Evolutionary conservation across 2,113 vertebrate genomes (phyloP).

Genomic region (Tapirus terrestris): DNA sequence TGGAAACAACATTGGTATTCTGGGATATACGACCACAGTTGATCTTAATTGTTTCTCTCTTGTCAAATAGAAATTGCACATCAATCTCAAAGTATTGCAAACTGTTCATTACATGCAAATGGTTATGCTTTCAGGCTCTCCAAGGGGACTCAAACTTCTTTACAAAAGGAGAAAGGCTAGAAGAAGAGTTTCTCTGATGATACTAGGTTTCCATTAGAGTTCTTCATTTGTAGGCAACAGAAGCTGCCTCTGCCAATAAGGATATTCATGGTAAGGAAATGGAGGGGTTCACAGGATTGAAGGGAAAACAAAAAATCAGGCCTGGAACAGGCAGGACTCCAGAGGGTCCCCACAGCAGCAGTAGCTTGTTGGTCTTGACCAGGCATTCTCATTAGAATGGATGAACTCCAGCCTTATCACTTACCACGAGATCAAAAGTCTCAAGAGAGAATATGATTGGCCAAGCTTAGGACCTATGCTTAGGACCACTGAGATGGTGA

Average conservation of each 20-base stretch:
- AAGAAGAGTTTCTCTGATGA: slow-evolving; percentile 11
- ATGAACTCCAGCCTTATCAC: not conserved
- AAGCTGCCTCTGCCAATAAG: not conserved
- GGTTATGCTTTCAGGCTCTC: slow-evolving; percentile 27
- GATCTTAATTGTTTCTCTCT: slow-evolving; percentile 70
- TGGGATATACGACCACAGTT: slow-evolving; percentile 33
- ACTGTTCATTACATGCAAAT: slow-evolving; percentile 66
- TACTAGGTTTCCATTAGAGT: not conserved
- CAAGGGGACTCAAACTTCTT: not conserved
- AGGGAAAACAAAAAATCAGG: not conserved
- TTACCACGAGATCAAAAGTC: not conserved
- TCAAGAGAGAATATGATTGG: not conserved
- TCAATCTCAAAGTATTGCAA: slow-evolving; percentile 55
- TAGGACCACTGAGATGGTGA: not conserved
- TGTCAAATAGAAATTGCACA: slow-evolving; percentile 73
- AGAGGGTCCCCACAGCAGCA: not conserved
- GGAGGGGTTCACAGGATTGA: not conserved
- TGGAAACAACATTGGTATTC: slow-evolving; percentile 69
- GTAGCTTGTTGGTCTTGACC: not conserved
- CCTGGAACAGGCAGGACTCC: not conserved
- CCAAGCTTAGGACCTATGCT: not conserved
- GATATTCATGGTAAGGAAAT: not conserved
- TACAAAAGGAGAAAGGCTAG: slow-evolving; percentile 19
- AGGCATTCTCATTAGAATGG: not conserved
- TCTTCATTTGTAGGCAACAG: not conserved